These are phyloP conservation scores for Pemphredon lugubris DNA, from an alignment of 2,888 invertebrate genomes.

Conservation along the genomic window DNA sequence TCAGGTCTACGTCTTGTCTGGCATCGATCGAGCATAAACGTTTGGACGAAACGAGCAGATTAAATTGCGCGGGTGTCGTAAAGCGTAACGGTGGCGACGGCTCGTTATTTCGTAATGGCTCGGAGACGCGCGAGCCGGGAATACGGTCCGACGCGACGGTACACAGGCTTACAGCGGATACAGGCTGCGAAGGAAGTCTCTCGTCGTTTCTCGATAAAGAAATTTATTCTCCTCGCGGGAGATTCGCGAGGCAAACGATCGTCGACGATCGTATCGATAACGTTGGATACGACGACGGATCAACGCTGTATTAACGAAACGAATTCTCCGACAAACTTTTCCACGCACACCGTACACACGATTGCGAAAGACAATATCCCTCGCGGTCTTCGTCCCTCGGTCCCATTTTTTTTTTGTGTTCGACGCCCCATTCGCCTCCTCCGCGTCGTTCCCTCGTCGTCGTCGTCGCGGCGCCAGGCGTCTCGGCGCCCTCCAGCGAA, in stretches of 20 bases:
- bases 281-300: too few relatives aligned
- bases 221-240: too few relatives aligned
- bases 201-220: background rate
- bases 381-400: constrained; percentile 7
- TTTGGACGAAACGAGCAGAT: constrained; percentile 38
- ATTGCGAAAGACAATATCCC: background rate
- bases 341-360: constrained; percentile 1
- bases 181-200: background rate
- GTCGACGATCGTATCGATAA: too few relatives aligned
- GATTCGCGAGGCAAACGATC: too few relatives aligned
- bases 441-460: constrained; percentile 29
- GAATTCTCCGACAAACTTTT: background rate
- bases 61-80: constrained; percentile 62
- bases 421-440: background rate
- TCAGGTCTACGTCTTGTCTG: constrained; percentile 25
- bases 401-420: constrained; percentile 16
- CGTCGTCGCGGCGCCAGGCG: constrained; percentile 72
- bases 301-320: too few relatives aligned
- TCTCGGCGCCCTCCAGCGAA: constrained; percentile 67
- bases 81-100: constrained; percentile 59
- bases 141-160: background rate
- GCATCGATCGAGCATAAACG: constrained; percentile 56
- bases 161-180: constrained; percentile 4
- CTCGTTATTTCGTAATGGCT: constrained; percentile 67
- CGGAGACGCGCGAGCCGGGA: constrained; percentile 17